These are phyloP conservation scores for Drosophila malerkotliana DNA, from an alignment of 1,140 invertebrate species.

Conservation along the genomic window DNA sequence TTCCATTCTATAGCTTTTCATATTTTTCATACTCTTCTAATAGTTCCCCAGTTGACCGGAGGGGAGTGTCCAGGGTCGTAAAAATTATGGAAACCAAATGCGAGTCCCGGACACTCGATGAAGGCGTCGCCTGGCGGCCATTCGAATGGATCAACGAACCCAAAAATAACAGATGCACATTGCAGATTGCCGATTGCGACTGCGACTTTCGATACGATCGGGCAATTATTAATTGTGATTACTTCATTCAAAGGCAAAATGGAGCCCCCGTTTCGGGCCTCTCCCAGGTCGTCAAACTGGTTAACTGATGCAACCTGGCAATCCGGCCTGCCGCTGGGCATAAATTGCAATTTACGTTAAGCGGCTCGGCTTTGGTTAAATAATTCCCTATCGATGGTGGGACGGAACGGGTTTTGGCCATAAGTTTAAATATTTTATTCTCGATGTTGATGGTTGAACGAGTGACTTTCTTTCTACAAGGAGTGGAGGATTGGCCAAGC, in stretches of 20 bases:
- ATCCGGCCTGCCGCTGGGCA: slow-evolving; percentile 52
- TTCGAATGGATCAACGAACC: slow-evolving; percentile 62
- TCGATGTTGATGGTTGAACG: slow-evolving; percentile 10
- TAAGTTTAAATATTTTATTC: slow-evolving; percentile 57
- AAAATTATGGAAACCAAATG: slow-evolving; percentile 65
- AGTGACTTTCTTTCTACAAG: slow-evolving; percentile 8
- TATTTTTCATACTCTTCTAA: slow-evolving; percentile 6
- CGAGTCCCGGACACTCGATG: slow-evolving; percentile 31
- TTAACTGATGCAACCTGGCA: slow-evolving; percentile 20
- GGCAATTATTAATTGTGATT: slow-evolving; percentile 49
- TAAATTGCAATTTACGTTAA: slow-evolving; percentile 76
- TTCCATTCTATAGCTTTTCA: slow-evolving; percentile 17
- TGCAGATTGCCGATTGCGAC: slow-evolving; percentile 23
- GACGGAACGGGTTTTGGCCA: slow-evolving; percentile 60
- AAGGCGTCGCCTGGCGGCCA: slow-evolving; percentile 36
- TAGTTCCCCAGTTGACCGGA: slow-evolving; percentile 39
- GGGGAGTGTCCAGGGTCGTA: slow-evolving; percentile 41
- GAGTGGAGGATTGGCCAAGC: background rate
- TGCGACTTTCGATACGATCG: slow-evolving; percentile 12
- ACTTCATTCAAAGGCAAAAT: slow-evolving; percentile 50
- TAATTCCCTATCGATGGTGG: slow-evolving; percentile 37
- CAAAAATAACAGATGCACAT: slow-evolving; percentile 44
- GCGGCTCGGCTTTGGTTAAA: slow-evolving; percentile 45
- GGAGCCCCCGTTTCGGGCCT: slow-evolving; percentile 24
- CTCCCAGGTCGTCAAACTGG: slow-evolving; percentile 16